Conservation (phyloP, 2,888 invertebrate species). For the Steinernema hermaphroditum region DNA sequence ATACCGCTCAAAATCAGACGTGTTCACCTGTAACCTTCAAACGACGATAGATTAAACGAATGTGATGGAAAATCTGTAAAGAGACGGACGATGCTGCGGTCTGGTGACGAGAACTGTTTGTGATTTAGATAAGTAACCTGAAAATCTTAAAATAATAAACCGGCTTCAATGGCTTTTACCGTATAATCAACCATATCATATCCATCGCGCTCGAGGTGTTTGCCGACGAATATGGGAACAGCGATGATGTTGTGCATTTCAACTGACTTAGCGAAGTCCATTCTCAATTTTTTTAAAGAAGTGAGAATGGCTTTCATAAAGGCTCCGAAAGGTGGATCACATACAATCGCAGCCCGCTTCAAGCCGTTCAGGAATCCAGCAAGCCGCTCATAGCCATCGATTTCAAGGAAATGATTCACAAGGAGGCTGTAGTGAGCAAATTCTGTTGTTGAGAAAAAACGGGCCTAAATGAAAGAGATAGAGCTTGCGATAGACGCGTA, state of each 20-base stretch:
- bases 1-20: too few species aligned
- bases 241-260: conserved; percentile 43
- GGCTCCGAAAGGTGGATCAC: conserved; percentile 64
- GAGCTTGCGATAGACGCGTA: background rate
- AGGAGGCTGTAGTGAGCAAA: conserved; percentile 61
- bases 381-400: conserved; percentile 39
- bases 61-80: conserved; percentile 54
- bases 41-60: conserved; percentile 46
- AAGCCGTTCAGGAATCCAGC: conserved; percentile 32
- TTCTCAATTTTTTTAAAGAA: conserved; percentile 49
- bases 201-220: conserved; percentile 44
- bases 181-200: conserved; percentile 58
- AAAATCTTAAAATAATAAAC: background rate
- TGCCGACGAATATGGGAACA: conserved; percentile 56
- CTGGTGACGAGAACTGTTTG: conserved; percentile 47
- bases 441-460: conserved; percentile 49
- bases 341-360: conserved; percentile 45
- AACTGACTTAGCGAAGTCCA: background rate
- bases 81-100: conserved; percentile 55
- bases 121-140: conserved; percentile 61
- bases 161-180: conserved; percentile 37
- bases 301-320: conserved; percentile 55
- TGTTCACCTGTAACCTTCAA: conserved; percentile 49
- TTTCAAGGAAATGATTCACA: conserved; percentile 54
- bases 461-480: conserved; percentile 46